phyloP scores from a whole-genome alignment of 2,797 vertebrate species.

The Sebastes hubbsi region DNA sequence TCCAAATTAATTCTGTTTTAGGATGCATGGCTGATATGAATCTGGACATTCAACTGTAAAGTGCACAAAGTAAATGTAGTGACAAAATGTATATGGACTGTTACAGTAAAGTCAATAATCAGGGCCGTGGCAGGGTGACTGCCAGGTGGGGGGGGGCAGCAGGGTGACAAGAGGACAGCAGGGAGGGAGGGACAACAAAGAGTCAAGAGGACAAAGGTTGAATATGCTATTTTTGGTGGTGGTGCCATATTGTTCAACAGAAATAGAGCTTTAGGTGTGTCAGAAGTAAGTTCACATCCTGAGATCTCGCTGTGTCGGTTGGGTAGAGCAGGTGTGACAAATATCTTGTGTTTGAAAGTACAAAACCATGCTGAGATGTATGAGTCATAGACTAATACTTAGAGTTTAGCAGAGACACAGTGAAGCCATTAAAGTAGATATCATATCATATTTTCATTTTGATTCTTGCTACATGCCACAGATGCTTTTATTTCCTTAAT shows the following conservation, averaged over 20 bases:
- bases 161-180: background rate
- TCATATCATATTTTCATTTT: background rate
- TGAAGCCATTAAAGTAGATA: background rate
- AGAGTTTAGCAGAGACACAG: background rate
- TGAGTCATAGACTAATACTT: background rate
- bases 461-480: background rate
- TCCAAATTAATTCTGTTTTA: background rate
- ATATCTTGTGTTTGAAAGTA: background rate
- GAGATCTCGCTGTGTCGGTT: background rate
- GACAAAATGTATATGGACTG: background rate
- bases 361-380: background rate
- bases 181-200: slow-evolving; percentile 2
- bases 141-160: background rate
- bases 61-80: background rate
- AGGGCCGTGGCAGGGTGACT: background rate
- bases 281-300: background rate
- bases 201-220: slow-evolving; percentile 6
- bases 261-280: background rate
- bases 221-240: slow-evolving; percentile 2
- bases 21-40: background rate
- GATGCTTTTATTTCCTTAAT: no score
- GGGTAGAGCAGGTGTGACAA: background rate
- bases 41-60: background rate
- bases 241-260: background rate
- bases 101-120: background rate